These are phyloP conservation scores for Pantala flavescens DNA, from an alignment of 1,140 invertebrate species.

Conservation along the genomic window DNA sequence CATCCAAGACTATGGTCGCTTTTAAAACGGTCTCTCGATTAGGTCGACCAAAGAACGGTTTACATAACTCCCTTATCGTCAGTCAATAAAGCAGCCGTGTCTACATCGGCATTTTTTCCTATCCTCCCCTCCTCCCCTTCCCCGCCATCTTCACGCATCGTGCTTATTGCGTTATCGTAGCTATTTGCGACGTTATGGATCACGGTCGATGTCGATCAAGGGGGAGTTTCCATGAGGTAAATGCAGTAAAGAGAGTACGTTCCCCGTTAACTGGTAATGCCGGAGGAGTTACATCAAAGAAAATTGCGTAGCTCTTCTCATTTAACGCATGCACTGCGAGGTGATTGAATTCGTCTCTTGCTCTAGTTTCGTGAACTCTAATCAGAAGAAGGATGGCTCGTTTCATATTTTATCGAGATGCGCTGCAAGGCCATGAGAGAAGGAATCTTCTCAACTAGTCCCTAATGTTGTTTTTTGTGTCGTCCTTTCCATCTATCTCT, in stretches of 20 bases:
- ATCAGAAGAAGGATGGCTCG: no score
- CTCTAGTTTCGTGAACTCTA: no score
- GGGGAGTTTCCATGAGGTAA: not conserved
- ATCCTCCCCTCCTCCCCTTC: not conserved
- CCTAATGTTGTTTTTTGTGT: no score
- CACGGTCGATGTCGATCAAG: not conserved
- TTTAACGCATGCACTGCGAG: no score
- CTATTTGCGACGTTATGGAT: not conserved
- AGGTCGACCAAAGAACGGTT: not conserved
- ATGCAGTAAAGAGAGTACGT: not conserved
- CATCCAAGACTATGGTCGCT: not conserved
- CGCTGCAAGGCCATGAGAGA: no score
- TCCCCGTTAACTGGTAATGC: no score
- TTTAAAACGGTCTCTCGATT: not conserved
- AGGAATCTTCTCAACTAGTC: no score
- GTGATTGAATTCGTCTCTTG: no score
- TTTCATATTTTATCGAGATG: no score
- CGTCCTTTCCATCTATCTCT: no score
- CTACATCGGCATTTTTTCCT: not conserved
- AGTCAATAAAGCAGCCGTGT: conserved; percentile 8
- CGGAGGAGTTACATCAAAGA: no score
- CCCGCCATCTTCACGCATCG: not conserved
- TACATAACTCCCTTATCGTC: not conserved
- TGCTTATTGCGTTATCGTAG: not conserved
- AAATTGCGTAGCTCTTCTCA: no score